phyloP scores from a whole-genome alignment of 37 sponge, comb jelly and placozoan species.

The Theonella swinhoei region DNA sequence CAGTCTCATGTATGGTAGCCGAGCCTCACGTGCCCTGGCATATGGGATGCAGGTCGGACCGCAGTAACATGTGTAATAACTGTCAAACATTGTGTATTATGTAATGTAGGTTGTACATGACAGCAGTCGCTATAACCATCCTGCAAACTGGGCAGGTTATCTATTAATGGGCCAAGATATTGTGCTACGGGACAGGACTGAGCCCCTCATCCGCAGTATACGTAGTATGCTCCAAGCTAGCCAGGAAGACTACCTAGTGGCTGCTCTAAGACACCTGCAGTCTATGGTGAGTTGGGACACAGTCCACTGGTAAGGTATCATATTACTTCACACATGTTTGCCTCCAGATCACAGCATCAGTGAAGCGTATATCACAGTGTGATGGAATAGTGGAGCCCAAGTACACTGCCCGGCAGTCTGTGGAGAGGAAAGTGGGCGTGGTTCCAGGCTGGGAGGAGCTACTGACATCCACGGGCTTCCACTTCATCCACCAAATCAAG shows the following conservation, averaged over 20 bases:
- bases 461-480: conserved; percentile 76
- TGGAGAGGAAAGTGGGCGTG: conserved; percentile 68
- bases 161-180: conserved; percentile 85
- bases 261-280: conserved; percentile 56
- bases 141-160: conserved; percentile 91
- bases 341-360: conserved; percentile 50
- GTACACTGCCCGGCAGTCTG: conserved; percentile 44
- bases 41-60: conserved; percentile 86
- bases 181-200: conserved; percentile 65
- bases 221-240: conserved; percentile 59
- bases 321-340: no score
- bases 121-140: conserved; percentile 74
- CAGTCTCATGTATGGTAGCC: conserved; percentile 80
- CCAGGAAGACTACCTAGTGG: conserved; percentile 72
- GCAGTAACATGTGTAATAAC: background rate
- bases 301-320: background rate
- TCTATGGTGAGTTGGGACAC: conserved; percentile 58
- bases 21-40: conserved; percentile 70
- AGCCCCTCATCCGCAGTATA: conserved; percentile 52
- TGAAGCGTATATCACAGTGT: conserved; percentile 54
- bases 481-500: conserved; percentile 68
- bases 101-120: conserved; percentile 59
- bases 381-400: conserved; percentile 66
- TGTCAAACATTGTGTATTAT: background rate
- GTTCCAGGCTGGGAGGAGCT: conserved; percentile 88